These are phyloP conservation scores for Chelonia mydas DNA, from an alignment of 2,797 vertebrate species.

Conservation along the genomic window DNA sequence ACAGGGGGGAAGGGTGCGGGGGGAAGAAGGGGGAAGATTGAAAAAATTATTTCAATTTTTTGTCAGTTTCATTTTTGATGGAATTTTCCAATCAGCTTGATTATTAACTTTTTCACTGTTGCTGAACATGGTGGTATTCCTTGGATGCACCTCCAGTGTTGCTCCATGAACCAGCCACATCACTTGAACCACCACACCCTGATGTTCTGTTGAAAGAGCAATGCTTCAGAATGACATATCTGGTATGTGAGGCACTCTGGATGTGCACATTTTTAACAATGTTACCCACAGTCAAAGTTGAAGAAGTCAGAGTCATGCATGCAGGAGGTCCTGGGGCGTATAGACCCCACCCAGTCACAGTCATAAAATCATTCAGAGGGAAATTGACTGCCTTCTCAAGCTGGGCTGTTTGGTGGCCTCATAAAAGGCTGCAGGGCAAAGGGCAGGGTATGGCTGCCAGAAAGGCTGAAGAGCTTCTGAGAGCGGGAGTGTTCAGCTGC, in stretches of 20 bases:
- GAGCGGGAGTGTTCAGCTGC: background rate
- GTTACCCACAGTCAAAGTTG: background rate
- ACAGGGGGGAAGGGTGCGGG: rapidly evolving
- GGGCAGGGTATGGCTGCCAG: background rate
- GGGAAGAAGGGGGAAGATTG: background rate
- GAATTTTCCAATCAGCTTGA: background rate
- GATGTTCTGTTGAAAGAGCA: background rate
- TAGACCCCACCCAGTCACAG: background rate
- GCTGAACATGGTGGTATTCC: background rate
- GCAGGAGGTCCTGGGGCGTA: background rate
- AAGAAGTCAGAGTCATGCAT: background rate
- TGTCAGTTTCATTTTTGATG: background rate
- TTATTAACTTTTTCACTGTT: background rate
- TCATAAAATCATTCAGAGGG: background rate
- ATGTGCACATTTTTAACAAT: background rate
- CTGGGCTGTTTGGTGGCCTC: background rate
- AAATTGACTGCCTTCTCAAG: background rate
- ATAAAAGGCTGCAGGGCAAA: background rate
- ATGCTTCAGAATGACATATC: background rate
- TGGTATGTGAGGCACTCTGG: background rate
- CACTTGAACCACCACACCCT: background rate
- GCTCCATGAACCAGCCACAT: background rate
- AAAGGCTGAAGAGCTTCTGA: background rate
- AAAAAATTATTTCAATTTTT: background rate
- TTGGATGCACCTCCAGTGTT: background rate